Percentiles rank a stretch among this genome's conserved stretches.
phyloP scores from a whole-genome alignment of 1,140 invertebrate genomes.

The Bombus pascuorum region DNA sequence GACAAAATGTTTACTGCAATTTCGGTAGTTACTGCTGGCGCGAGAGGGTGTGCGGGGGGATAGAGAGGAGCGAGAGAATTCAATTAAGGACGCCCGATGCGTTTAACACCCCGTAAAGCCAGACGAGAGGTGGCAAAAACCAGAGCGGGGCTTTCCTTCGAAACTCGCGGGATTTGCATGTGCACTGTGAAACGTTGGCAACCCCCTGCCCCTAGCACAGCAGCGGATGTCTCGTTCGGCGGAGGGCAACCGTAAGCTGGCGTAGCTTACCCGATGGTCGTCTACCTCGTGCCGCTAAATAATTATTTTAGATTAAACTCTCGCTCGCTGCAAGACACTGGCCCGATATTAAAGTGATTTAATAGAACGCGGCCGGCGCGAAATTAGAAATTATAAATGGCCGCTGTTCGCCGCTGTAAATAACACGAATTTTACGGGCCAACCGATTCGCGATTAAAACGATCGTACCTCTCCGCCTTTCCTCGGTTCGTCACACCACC shows the following conservation, averaged over 20 bases:
- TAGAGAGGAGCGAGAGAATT: constrained; percentile 41
- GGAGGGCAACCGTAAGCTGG: background rate
- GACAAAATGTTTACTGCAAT: constrained; percentile 46
- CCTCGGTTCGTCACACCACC: too few species aligned
- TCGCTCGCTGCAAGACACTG: constrained; percentile 34
- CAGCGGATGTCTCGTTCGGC: constrained; percentile 17
- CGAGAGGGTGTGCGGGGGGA: too few species aligned
- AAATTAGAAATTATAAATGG: constrained; percentile 43
- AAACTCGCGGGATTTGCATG: constrained; percentile 53
- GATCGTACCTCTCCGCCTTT: background rate
- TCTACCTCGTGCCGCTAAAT: constrained; percentile 16
- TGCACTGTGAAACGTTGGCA: background rate
- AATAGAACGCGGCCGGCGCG: constrained; percentile 4
- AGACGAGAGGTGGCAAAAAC: constrained; percentile 56
- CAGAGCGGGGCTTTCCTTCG: constrained; percentile 35
- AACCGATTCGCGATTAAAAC: constrained; percentile 6
- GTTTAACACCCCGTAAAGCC: constrained; percentile 59
- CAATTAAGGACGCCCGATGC: constrained; percentile 63
- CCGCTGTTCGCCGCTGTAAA: background rate
- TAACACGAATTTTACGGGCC: constrained; percentile 7
- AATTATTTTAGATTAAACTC: constrained; percentile 43
- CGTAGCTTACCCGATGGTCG: constrained; percentile 1
- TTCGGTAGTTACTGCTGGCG: constrained; percentile 24
- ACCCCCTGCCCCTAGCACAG: background rate
- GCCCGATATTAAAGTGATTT: constrained; percentile 42